Evolutionary conservation across 2,797 vertebrate species (phyloP).

Genomic region (Lophius americanus): DNA sequence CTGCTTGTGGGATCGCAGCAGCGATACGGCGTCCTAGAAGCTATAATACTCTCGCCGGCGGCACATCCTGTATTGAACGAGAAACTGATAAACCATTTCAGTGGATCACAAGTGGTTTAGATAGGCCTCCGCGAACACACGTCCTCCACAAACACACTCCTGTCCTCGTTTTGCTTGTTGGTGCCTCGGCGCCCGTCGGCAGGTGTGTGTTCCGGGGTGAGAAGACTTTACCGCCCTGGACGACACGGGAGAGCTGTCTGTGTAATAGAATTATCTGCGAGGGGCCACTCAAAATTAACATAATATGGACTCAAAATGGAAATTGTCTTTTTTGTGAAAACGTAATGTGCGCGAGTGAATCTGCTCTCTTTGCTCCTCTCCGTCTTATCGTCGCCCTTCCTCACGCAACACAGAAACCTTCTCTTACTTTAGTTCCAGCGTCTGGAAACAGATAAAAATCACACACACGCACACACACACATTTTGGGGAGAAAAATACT

Average conservation of each 20-base stretch:
- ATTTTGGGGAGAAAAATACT: slow-evolving; percentile 79
- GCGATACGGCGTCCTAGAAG: slow-evolving; percentile 40
- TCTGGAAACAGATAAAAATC: slow-evolving; percentile 59
- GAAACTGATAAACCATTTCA: slow-evolving; percentile 53
- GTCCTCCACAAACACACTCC: slow-evolving; percentile 30
- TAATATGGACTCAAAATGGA: slow-evolving; percentile 79
- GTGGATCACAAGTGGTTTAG: slow-evolving; percentile 54
- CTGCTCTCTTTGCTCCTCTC: slow-evolving; percentile 56
- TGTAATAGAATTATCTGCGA: slow-evolving; percentile 80
- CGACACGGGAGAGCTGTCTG: slow-evolving; percentile 69
- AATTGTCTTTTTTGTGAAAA: slow-evolving; percentile 72
- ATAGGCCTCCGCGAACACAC: slow-evolving; percentile 45
- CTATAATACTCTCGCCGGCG: slow-evolving; percentile 30
- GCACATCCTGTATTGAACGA: slow-evolving; percentile 37
- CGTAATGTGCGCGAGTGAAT: slow-evolving; percentile 64
- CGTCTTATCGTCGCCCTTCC: slow-evolving; percentile 50
- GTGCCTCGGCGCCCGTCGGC: slow-evolving; percentile 53
- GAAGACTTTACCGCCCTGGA: slow-evolving; percentile 70
- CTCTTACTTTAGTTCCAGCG: slow-evolving; percentile 53
- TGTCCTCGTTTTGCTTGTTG: slow-evolving; percentile 51
- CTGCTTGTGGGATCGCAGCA: slow-evolving; percentile 41
- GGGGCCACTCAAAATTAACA: slow-evolving; percentile 81
- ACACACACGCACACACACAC: slow-evolving; percentile 61
- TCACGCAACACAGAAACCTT: slow-evolving; percentile 11
- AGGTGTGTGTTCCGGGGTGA: slow-evolving; percentile 68